Percentiles rank a stretch among this genome's conserved stretches.
Conservation (phyloP, 2,797 vertebrate genomes). For the Pipistrellus pygmaeus region DNA sequence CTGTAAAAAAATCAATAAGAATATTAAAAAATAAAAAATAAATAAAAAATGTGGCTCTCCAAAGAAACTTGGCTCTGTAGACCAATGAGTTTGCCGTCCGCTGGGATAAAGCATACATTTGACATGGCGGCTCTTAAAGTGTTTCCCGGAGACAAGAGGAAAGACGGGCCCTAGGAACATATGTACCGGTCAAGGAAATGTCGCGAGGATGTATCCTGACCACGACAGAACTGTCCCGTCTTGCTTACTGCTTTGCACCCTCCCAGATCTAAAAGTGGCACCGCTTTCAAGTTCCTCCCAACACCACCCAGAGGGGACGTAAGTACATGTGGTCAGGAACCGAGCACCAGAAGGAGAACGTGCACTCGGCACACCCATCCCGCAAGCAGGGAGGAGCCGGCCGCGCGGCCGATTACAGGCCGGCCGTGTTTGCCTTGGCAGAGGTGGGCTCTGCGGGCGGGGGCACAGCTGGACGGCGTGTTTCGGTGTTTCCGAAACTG, state of each 20-base stretch:
- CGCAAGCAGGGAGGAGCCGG: conserved; percentile 78
- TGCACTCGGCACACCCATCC: conserved; percentile 79
- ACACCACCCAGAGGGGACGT: conserved; percentile 75
- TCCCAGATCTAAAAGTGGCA: conserved; percentile 76
- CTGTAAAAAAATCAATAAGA: no score
- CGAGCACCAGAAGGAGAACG: conserved; percentile 78
- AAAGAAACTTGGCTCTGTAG: no score
- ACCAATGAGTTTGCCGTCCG: background rate
- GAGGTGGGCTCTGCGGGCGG: conserved; percentile 73
- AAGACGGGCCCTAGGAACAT: conserved; percentile 35
- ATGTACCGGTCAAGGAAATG: background rate
- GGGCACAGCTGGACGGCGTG: conserved; percentile 65
- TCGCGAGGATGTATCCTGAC: background rate
- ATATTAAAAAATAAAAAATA: no score
- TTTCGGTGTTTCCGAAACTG: conserved; percentile 69
- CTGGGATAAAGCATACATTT: background rate
- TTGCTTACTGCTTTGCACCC: conserved; percentile 58
- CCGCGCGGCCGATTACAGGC: conserved; percentile 83
- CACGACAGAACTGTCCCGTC: background rate
- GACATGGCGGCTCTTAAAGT: conserved; percentile 49
- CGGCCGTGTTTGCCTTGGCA: conserved; percentile 84
- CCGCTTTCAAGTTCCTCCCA: conserved; percentile 79
- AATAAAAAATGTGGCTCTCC: no score
- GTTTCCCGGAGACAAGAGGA: conserved; percentile 48
- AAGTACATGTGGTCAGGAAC: conserved; percentile 77